A percentile compares a stretch with the other conserved stretches of the same genome.
Evolutionary conservation across 1,140 invertebrate genomes (phyloP).

Genomic region (Maconellicoccus hirsutus): DNA sequence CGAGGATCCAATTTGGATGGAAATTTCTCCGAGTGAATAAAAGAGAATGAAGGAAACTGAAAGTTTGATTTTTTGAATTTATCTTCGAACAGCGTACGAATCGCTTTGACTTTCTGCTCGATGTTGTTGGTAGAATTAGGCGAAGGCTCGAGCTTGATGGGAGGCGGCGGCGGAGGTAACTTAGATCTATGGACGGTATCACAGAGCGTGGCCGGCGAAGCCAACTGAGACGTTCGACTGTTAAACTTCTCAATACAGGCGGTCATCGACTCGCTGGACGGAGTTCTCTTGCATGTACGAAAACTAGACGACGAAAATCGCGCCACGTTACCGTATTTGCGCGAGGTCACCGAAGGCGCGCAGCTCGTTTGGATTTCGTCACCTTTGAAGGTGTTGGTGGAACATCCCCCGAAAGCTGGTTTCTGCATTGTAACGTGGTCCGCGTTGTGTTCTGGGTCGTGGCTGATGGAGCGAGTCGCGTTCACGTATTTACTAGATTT

Average conservation of each 20-base stretch:
- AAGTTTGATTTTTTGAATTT: neutral
- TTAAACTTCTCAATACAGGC: neutral
- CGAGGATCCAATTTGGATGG: neutral
- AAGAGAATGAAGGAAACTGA: neutral
- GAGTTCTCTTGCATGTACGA: neutral
- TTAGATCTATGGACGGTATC: no score
- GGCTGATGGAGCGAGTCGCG: neutral
- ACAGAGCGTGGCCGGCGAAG: neutral
- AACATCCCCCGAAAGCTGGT: no score
- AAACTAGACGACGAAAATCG: neutral
- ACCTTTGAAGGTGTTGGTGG: neutral
- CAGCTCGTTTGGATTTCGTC: neutral
- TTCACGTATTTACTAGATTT: neutral
- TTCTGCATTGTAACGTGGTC: neutral
- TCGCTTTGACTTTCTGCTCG: neutral
- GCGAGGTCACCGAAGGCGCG: neutral
- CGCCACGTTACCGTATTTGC: neutral
- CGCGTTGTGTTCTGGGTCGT: neutral
- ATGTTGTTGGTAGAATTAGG: neutral
- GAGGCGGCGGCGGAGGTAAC: no score
- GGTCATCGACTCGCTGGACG: neutral
- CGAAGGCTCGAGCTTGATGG: neutral
- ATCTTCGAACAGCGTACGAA: neutral
- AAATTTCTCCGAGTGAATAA: constrained; percentile 14
- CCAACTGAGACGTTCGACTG: neutral